Evolutionary conservation across 2,888 invertebrate genomes (phyloP).

Genomic region (Ptychoptera contaminata): DNA sequence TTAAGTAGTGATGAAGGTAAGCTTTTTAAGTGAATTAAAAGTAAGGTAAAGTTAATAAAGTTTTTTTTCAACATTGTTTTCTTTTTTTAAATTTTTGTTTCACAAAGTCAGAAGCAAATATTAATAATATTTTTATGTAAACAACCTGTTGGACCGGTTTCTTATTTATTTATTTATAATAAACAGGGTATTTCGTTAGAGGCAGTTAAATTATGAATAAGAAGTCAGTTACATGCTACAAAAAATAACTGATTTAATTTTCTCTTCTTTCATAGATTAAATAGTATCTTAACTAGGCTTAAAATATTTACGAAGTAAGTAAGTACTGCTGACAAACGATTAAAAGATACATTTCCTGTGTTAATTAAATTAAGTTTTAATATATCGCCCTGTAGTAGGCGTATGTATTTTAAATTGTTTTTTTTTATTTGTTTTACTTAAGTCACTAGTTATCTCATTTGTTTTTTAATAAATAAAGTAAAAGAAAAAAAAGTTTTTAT

Average conservation of each 20-base stretch:
- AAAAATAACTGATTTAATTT: neutral
- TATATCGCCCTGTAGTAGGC: conserved; percentile 3
- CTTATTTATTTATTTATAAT: neutral
- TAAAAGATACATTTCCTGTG: conserved; percentile 5
- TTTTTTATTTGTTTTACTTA: too few relatives aligned
- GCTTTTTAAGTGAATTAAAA: too few relatives aligned
- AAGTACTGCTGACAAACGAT: too few relatives aligned
- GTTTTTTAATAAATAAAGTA: neutral
- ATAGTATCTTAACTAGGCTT: neutral
- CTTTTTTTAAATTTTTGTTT: too few relatives aligned
- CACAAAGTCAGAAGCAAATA: too few relatives aligned
- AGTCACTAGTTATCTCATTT: neutral
- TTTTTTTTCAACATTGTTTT: too few relatives aligned
- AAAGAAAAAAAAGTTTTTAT: neutral
- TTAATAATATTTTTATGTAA: neutral
- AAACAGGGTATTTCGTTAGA: neutral
- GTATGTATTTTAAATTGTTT: neutral
- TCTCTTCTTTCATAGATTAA: neutral
- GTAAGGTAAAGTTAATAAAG: too few relatives aligned
- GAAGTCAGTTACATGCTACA: neutral
- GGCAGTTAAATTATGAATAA: neutral
- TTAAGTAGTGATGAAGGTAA: too few relatives aligned
- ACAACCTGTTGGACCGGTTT: conserved; percentile 8
- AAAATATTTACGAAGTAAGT: too few relatives aligned
- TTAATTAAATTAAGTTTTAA: neutral